Base-by-base conservation (phyloP, 2,888 invertebrate species). In the Acrobeloides nanus region DNA sequence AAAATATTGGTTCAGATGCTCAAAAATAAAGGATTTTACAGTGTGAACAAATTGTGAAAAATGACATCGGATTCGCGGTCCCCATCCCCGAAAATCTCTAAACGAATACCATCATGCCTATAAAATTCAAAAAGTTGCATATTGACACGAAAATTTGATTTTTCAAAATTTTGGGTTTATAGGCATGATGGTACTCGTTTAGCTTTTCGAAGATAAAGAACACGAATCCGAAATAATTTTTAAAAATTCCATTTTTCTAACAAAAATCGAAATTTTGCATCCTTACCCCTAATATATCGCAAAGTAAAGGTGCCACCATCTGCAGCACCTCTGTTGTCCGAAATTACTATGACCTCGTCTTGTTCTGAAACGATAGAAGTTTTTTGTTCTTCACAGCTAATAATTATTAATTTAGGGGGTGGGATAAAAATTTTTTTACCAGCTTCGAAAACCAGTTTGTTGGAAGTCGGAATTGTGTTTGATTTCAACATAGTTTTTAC, bases 401-500 rank as follows among this genome's bases (percentile, higher is more conserved):
- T 3, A 26, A 37, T 26, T n/a, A 0, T 18, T 21, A 7, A 12
- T 43, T 10, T 3, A 10, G 12, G 20, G 20, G 7, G 20, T 42
- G 7, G 6, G 7, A 31, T 17, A n/a, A 8, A 10, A 18, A 44
- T 23, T 17, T n/a, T 32, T 59, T 48, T 23, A 68, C 68, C 70
- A 70, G 38, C 55, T 56, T 43, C 70, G 53, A 47, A 70, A 71
- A 7, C 70, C 70, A 26, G 66, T 66, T 44, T 68, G 67, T 43
- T 69, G 69, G 45, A 68, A 68, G 45, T 70, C 70, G 27, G 57
- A 62, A 37, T 64, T 69, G 42, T 59, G 53, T 50, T 70, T 70
- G 15, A 70, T 53, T 41, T 70, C 70, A 25, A 70, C 61, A 48
- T 53, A 70, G 5, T 62, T 59, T 27, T 63, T 59, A 48, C 70